Evolutionary conservation across 2,888 invertebrate genomes (phyloP).

Genomic region (Exocentrus adspersus): DNA sequence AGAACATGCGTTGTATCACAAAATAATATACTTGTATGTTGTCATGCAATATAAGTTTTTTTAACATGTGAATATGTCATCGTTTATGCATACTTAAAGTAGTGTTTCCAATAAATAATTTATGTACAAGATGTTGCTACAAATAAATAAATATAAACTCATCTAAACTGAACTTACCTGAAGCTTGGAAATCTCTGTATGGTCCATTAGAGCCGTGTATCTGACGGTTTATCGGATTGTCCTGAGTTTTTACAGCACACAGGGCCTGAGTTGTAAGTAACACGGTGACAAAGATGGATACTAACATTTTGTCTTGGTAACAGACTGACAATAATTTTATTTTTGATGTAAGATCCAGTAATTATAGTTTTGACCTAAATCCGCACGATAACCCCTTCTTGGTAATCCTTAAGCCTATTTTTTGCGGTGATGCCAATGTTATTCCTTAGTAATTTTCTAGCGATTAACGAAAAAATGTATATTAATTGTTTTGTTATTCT

Average conservation of each 20-base stretch:
- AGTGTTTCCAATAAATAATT: no score
- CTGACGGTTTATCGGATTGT: constrained; percentile 34
- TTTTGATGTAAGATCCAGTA: neutral
- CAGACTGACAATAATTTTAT: neutral
- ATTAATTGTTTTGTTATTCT: constrained; percentile 1
- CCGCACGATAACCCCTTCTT: constrained; percentile 1
- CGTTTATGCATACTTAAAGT: neutral
- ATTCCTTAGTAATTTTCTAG: neutral
- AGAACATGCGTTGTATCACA: neutral
- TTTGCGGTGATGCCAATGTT: neutral
- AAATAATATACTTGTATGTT: neutral
- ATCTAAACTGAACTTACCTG: no score
- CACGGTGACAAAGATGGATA: neutral
- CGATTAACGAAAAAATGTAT: neutral
- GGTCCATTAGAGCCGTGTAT: constrained; percentile 41
- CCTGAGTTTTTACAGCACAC: constrained; percentile 12
- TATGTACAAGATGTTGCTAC: no score
- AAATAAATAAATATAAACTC: no score
- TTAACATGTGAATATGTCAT: neutral
- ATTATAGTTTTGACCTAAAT: constrained; percentile 10
- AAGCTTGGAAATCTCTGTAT: constrained; percentile 34
- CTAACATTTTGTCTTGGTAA: constrained; percentile 1
- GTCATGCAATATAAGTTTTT: neutral
- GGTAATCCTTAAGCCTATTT: neutral
- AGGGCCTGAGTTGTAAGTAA: neutral